These are phyloP conservation scores for Ceyx melanurus DNA, from an alignment of 2,113 vertebrate species.

Conservation along the genomic window DNA sequence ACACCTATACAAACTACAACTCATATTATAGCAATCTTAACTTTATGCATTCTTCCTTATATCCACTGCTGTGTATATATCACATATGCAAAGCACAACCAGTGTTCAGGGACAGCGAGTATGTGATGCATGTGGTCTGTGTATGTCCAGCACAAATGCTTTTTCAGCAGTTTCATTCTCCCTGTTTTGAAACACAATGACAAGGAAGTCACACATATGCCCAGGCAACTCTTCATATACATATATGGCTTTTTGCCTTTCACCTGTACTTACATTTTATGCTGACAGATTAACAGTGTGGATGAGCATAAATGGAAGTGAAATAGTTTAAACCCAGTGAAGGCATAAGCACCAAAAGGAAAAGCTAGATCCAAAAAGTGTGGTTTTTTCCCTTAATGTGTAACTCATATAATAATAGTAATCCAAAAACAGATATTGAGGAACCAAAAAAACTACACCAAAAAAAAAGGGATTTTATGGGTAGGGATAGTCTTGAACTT, in stretches of 20 bases:
- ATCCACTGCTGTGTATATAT: fast-evolving
- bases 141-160: not conserved
- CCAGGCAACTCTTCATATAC: not conserved
- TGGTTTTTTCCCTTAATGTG: not conserved
- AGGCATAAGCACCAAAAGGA: not conserved
- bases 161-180: not conserved
- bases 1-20: not conserved
- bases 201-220: not conserved
- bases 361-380: not conserved
- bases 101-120: not conserved
- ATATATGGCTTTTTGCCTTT: not conserved
- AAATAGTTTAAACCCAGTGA: not conserved
- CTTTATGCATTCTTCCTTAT: not conserved
- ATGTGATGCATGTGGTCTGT: not conserved
- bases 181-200: not conserved
- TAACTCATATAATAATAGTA: not conserved
- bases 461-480: not conserved
- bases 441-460: not conserved
- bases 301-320: not conserved
- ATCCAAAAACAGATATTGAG: not conserved
- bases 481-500: not conserved
- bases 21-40: not conserved
- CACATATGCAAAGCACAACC: not conserved
- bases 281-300: not conserved
- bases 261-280: not conserved